Evolutionary conservation across 30 jellyfish, hydroid and myxozoan genomes (phyloP).

Genomic region (Pseudorhiza aurosa): DNA sequence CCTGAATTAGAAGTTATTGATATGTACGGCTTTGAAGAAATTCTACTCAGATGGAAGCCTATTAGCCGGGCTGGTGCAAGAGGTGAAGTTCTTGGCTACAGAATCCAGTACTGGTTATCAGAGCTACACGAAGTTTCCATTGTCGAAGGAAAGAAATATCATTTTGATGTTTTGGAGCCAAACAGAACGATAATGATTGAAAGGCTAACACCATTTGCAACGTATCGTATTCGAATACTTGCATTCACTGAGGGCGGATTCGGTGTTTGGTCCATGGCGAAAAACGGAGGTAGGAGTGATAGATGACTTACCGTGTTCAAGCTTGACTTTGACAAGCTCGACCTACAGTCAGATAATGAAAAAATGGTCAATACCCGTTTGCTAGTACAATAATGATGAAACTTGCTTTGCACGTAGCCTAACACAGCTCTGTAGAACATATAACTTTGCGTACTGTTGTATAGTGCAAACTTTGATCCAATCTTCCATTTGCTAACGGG

Average conservation of each 20-base stretch:
- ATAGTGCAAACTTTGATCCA: no score
- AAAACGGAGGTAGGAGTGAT: slow-evolving; percentile 41
- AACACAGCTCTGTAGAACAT: no score
- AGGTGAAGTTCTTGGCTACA: slow-evolving; percentile 63
- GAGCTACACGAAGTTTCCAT: slow-evolving; percentile 24
- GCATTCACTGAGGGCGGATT: slow-evolving; percentile 60
- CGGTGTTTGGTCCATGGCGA: slow-evolving; percentile 22
- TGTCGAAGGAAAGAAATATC: background rate
- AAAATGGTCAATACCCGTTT: no score
- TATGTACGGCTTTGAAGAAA: slow-evolving; percentile 25
- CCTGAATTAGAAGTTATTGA: slow-evolving; percentile 29
- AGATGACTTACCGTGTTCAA: no score
- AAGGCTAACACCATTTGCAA: slow-evolving; percentile 23
- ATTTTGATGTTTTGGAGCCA: slow-evolving; percentile 22
- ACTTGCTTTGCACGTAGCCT: no score
- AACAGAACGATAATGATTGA: slow-evolving; percentile 14
- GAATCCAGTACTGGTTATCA: slow-evolving; percentile 25
- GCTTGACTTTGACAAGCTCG: no score
- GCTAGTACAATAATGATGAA: no score
- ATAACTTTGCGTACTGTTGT: no score
- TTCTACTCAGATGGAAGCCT: slow-evolving; percentile 7
- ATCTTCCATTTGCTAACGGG: no score
- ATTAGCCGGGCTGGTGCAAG: slow-evolving; percentile 23
- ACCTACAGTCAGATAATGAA: no score
- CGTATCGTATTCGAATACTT: slow-evolving; percentile 15